Base-by-base conservation (phyloP, 2,113 vertebrate species). In the Parus major region DNA sequence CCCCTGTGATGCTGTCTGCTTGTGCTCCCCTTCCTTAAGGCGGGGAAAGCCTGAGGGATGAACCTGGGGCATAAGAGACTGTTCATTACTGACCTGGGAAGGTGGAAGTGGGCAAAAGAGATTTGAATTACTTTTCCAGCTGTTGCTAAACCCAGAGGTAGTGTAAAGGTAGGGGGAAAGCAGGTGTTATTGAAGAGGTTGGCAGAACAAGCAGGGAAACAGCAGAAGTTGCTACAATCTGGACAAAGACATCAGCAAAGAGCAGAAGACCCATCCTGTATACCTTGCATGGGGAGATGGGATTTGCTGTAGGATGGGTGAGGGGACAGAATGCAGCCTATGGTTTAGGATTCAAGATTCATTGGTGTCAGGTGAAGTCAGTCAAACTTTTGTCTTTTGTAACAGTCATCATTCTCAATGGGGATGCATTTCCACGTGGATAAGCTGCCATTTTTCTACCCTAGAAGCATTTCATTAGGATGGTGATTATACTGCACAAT, bases 1-100 rank as follows among this genome's bases (percentile, higher is more conserved):
- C 7, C 19, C 1, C 4, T 7, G 1, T 27, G 22, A 29, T 23
- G 27, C 27, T 61, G 10, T 31, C 16, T 21, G 17, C 24, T 76
- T 0, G 0, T 1, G 1, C 4, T 78, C 19, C 5, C 7, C 8
- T 68, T 90, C 41, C 36, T 56, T 3, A 2, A 49, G 29, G 12
- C 49, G 80, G 11, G 17, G 31, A 78, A 9, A 82, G 8, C 41
- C 49, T 69, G 36, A 28, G 77, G 29, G 12, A 3, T 46, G 42
- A 81, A 46, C 19, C 27, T 61, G 28, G 31, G 22, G 8, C 41
- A 78, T 65, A 57, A 28, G 19, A 86, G 17, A 50, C 18, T 65
- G 16, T 20, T 94, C 28, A 22, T 83, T 83, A 25, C 47, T 41
- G 52, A 69, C 42, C 42, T 78, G 28, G 29, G 22, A 85, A 93